These are phyloP conservation scores for Antidorcas marsupialis DNA, from an alignment of 2,113 vertebrate species.

Conservation along the genomic window DNA sequence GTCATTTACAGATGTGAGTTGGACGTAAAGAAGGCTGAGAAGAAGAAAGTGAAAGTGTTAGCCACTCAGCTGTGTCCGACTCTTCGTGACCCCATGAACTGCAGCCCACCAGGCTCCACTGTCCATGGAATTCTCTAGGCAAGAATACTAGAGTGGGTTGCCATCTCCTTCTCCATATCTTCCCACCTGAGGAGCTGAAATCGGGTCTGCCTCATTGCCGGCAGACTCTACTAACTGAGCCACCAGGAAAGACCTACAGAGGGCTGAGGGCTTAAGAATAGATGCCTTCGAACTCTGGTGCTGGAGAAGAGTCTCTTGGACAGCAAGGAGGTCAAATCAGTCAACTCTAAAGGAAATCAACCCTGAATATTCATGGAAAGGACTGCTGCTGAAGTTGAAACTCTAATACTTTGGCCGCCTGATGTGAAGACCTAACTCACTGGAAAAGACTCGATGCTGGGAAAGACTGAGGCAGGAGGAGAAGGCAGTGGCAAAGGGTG, in stretches of 20 bases:
- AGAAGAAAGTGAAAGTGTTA: neutral
- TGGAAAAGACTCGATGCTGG: neutral
- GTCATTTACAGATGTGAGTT: neutral
- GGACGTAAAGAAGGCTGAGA: neutral
- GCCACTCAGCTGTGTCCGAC: neutral
- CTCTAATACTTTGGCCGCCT: neutral
- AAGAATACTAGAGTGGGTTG: neutral
- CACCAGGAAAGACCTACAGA: neutral
- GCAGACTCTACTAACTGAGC: neutral
- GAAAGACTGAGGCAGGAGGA: neutral
- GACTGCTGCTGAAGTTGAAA: neutral
- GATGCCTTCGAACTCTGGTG: neutral
- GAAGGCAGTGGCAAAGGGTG: neutral
- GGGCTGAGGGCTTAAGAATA: neutral
- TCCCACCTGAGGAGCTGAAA: neutral
- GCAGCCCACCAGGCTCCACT: neutral
- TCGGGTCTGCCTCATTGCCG: fast-evolving
- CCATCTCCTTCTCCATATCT: neutral
- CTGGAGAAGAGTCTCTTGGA: neutral
- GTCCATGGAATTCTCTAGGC: neutral
- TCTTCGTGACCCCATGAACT: neutral
- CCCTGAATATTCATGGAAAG: neutral
- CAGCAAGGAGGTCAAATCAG: neutral
- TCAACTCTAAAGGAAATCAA: neutral
- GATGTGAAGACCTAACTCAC: neutral